Percentiles rank a stretch among this genome's conserved stretches.
Evolutionary conservation across 2,113 vertebrate species (phyloP).

Genomic region (Perccottus glenii): DNA sequence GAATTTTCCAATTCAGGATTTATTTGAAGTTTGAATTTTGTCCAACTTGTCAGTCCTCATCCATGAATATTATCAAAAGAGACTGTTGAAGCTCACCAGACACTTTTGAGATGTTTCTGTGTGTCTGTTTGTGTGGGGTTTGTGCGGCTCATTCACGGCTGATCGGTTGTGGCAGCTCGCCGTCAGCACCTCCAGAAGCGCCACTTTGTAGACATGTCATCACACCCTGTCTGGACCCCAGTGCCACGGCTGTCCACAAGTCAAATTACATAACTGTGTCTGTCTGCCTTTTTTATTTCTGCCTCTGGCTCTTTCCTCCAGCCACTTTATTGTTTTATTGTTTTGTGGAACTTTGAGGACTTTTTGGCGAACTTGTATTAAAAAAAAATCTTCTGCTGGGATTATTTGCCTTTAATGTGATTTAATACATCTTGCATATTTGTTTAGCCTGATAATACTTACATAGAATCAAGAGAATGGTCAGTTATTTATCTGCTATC

Average conservation of each 20-base stretch:
- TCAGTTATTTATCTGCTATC: too few species aligned
- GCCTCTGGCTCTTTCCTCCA: not conserved
- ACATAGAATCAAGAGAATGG: too few species aligned
- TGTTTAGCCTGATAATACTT: too few species aligned
- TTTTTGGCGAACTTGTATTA: not conserved
- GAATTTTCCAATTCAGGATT: too few species aligned
- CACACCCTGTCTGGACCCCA: slow-evolving; percentile 42
- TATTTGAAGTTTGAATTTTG: too few species aligned
- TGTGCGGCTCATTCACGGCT: slow-evolving; percentile 31
- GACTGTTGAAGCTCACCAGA: slow-evolving; percentile 18
- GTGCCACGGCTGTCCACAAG: slow-evolving; percentile 33
- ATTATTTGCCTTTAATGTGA: too few species aligned
- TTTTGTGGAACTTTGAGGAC: not conserved
- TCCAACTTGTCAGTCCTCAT: too few species aligned
- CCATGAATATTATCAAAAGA: not conserved
- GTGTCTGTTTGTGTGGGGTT: slow-evolving; percentile 16
- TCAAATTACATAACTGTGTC: slow-evolving; percentile 59
- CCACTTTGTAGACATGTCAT: slow-evolving; percentile 52
- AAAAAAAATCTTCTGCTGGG: not conserved
- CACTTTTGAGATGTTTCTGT: slow-evolving; percentile 13
- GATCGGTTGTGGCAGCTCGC: slow-evolving; percentile 57
- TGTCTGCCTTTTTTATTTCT: slow-evolving; percentile 13
- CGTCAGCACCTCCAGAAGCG: slow-evolving; percentile 46
- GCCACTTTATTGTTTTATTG: slow-evolving; percentile 7
- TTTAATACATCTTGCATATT: too few species aligned